A percentile compares a stretch with the other conserved stretches of the same genome.
These are phyloP conservation scores for Palythoa grandiflora DNA, from an alignment of 92 coral and sea anemone species.

Conservation along the genomic window DNA sequence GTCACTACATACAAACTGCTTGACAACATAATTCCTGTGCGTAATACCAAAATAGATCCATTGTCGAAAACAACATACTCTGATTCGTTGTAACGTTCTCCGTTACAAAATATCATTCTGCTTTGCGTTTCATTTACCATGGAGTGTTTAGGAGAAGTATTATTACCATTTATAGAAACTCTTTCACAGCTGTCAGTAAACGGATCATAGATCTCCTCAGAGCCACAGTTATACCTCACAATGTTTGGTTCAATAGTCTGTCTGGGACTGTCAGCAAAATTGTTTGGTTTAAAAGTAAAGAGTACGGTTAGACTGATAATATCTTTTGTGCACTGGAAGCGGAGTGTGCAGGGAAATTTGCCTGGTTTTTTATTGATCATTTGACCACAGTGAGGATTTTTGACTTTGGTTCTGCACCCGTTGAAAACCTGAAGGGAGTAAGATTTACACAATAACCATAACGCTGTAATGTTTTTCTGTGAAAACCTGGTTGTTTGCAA, in stretches of 20 bases:
- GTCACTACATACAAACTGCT: not conserved
- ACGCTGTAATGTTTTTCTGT: not conserved
- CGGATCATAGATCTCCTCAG: slow-evolving; percentile 19
- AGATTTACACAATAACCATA: not conserved
- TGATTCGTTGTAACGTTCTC: not conserved
- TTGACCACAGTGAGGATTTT: not conserved
- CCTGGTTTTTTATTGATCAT: not conserved
- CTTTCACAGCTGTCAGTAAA: slow-evolving; percentile 8
- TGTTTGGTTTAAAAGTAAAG: not conserved
- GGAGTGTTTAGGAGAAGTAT: not conserved
- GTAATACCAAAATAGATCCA: not conserved
- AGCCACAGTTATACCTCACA: not conserved
- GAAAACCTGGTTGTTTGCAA: not conserved
- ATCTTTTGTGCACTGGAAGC: not conserved
- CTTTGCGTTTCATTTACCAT: not conserved
- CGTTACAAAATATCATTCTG: not conserved
- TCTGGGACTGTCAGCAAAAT: not conserved
- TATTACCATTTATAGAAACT: not conserved
- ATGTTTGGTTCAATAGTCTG: not conserved
- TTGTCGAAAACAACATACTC: not conserved
- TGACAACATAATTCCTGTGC: not conserved
- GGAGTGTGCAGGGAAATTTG: not conserved
- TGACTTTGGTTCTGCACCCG: not conserved
- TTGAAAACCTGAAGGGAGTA: not conserved
- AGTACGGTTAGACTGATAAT: not conserved